Evolutionary conservation across 2,888 invertebrate genomes (phyloP).

Genomic region (Apamea anceps): DNA sequence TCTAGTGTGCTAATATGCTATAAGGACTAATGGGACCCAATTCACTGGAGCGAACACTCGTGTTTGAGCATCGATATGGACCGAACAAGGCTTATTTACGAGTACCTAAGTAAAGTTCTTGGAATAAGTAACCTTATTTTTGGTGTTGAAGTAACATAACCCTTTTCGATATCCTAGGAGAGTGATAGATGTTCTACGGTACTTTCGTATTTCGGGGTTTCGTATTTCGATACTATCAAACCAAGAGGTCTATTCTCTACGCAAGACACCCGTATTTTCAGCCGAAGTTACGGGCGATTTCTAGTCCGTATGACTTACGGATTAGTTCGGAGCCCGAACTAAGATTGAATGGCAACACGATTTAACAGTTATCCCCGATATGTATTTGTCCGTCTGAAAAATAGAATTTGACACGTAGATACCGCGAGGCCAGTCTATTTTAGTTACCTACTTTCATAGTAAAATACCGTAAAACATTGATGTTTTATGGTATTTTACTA

Average conservation of each 20-base stretch:
- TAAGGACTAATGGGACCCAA: conserved; percentile 54
- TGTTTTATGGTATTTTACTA: too few relatives aligned
- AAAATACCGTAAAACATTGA: too few relatives aligned
- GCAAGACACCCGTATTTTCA: too few relatives aligned
- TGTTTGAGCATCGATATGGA: conserved; percentile 46
- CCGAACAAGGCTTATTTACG: conserved; percentile 43
- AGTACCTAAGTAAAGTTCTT: conserved; percentile 32
- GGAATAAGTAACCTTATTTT: conserved; percentile 36
- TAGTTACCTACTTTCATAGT: not conserved
- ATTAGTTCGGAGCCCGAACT: too few relatives aligned
- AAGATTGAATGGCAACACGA: too few relatives aligned
- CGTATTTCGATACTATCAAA: conserved; percentile 7
- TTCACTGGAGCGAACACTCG: conserved; percentile 51
- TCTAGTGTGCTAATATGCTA: conserved; percentile 55
- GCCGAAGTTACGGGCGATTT: too few relatives aligned
- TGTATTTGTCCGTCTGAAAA: too few relatives aligned
- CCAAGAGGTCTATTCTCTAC: not conserved
- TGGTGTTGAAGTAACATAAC: conserved; percentile 8
- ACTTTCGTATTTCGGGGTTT: not conserved
- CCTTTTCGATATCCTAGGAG: not conserved
- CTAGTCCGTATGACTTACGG: too few relatives aligned
- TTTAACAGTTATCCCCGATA: too few relatives aligned
- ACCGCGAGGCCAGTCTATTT: not conserved
- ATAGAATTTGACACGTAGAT: not conserved
- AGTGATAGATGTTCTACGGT: not conserved